These are phyloP conservation scores for Sorex maritimensis DNA, from an alignment of 2,797 vertebrate genomes.

Conservation along the genomic window DNA sequence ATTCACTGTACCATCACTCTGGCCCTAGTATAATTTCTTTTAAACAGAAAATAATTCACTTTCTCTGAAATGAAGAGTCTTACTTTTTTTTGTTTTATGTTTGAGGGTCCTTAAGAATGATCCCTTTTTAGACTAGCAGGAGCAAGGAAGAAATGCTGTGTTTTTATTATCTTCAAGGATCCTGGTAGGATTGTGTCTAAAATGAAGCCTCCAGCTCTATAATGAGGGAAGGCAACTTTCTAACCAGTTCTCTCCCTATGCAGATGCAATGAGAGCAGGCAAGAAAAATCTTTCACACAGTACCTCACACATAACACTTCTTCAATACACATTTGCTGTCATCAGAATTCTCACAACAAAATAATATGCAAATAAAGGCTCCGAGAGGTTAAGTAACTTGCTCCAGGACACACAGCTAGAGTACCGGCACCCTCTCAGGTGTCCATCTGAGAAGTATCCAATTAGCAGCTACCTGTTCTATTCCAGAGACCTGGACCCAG, in stretches of 20 bases:
- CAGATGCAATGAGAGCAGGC: not conserved
- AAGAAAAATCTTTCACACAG: not conserved
- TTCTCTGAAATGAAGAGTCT: not conserved
- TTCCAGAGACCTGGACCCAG: not conserved
- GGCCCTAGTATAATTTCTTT: conserved; percentile 27
- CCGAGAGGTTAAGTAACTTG: conserved; percentile 57
- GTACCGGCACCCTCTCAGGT: too few species aligned
- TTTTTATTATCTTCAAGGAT: conserved; percentile 52
- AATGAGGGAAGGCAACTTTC: not conserved
- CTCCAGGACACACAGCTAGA: conserved; percentile 11
- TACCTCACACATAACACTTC: not conserved
- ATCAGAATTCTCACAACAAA: conserved; percentile 34
- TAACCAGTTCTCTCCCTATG: not conserved
- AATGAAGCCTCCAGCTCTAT: not conserved
- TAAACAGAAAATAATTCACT: conserved; percentile 63
- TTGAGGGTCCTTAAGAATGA: not conserved
- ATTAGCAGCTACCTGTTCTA: not conserved
- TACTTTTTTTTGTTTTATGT: conserved; percentile 9
- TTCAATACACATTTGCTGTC: not conserved
- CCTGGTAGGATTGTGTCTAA: not conserved
- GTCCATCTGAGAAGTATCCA: not conserved
- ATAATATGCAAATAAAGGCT: not conserved
- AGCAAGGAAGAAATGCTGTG: conserved; percentile 24
- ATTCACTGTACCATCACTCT: too few species aligned
- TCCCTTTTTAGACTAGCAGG: conserved; percentile 3